phyloP scores from a whole-genome alignment of 2,888 invertebrate species.

The Alloscopus bannaensis region DNA sequence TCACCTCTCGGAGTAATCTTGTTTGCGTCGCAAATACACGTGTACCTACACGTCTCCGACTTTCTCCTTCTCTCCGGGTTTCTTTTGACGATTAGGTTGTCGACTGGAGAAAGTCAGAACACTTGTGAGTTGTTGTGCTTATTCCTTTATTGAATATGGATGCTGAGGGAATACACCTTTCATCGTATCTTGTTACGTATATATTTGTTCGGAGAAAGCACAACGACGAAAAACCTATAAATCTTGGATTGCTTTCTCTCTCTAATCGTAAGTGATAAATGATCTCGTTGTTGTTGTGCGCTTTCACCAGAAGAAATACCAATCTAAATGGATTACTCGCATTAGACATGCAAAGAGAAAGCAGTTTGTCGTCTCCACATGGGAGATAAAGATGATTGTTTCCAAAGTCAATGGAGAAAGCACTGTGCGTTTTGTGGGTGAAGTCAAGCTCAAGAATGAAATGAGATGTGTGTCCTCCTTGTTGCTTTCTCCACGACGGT shows the following conservation, averaged over 20 bases:
- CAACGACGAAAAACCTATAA: not conserved
- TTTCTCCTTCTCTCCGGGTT: too few relatives aligned
- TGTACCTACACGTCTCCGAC: too few relatives aligned
- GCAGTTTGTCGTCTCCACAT: not conserved
- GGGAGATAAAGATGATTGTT: not conserved
- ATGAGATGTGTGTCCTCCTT: constrained; percentile 31
- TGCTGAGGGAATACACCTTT: too few relatives aligned
- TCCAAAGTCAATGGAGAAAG: not conserved
- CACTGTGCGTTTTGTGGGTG: constrained; percentile 18
- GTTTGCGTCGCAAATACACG: too few relatives aligned
- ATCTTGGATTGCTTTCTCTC: not conserved
- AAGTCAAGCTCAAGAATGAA: constrained; percentile 37
- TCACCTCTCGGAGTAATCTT: too few relatives aligned
- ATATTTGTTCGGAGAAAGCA: too few relatives aligned
- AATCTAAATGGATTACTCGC: not conserved
- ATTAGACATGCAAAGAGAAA: not conserved
- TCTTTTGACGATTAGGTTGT: too few relatives aligned
- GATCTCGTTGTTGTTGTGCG: not conserved
- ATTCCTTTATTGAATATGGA: too few relatives aligned
- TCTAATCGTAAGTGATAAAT: not conserved
- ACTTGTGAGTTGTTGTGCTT: too few relatives aligned
- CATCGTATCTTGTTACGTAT: too few relatives aligned
- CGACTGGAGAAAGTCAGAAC: too few relatives aligned
- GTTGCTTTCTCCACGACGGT: constrained; percentile 2
- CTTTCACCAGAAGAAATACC: not conserved